These are phyloP conservation scores for Hypothenemus hampei DNA, from an alignment of 1,140 invertebrate genomes.

Conservation along the genomic window DNA sequence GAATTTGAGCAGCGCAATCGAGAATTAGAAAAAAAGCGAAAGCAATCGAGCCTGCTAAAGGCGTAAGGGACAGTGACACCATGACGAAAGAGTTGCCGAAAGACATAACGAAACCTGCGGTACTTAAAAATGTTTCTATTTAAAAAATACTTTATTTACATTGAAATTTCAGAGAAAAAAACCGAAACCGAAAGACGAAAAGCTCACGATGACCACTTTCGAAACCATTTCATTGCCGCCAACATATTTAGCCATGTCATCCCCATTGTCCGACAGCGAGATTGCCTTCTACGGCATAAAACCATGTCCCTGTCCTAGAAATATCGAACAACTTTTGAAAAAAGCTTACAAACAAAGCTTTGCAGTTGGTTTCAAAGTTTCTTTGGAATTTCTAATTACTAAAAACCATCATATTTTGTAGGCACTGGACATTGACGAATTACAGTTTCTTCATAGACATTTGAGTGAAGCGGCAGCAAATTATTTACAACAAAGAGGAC, in stretches of 20 bases:
- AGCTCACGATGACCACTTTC: conserved; percentile 27
- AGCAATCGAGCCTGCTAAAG: not conserved
- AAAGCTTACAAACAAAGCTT: conserved; percentile 25
- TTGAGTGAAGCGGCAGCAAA: conserved; percentile 28
- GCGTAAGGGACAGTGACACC: not conserved
- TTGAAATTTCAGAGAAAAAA: too few relatives aligned
- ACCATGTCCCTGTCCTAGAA: conserved; percentile 7
- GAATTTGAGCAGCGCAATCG: not conserved
- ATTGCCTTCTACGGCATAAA: conserved; percentile 26
- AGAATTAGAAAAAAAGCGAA: not conserved
- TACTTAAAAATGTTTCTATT: too few relatives aligned
- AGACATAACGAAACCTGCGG: not conserved
- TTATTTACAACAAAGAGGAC: conserved; percentile 24
- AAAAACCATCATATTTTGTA: conserved; percentile 8
- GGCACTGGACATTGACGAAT: conserved; percentile 30
- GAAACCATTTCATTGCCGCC: conserved; percentile 24
- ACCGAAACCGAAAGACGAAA: conserved; percentile 14
- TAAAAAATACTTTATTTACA: too few relatives aligned
- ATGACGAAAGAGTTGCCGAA: not conserved
- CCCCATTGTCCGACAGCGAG: conserved; percentile 28
- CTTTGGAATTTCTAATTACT: not conserved
- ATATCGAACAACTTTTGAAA: conserved; percentile 8
- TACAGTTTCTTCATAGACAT: conserved; percentile 31
- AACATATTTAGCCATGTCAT: conserved; percentile 23
- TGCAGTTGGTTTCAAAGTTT: conserved; percentile 1